Base-by-base conservation (phyloP, 2,113 vertebrate species). In the Passer montanus region DNA sequence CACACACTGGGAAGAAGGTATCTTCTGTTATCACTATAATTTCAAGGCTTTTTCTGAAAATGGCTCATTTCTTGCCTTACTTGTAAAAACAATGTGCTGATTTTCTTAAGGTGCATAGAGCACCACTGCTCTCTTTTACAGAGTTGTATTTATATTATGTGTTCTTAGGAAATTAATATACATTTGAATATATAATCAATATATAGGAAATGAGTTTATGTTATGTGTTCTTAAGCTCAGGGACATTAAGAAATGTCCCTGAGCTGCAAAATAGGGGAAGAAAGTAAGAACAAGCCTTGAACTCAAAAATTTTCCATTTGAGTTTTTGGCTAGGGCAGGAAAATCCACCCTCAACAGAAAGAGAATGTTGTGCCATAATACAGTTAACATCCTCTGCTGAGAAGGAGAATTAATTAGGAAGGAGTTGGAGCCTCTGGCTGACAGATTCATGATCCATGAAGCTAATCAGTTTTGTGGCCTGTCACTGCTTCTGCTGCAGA, bases 371-470 rank as follows among this genome's bases (percentile, higher is more conserved):
- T 49, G 58, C 28, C n/a, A 39, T 27, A 50, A 58, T 27, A 22
- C 24, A 78, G 52, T 95, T 81, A 94, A 76, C 41, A 46, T 43
- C 21, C 49, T 93, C 64, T 89, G 7, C 49, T n/a, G 84, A 84
- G 81, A 62, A 81, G 49, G 62, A 79, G 66, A 84, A 87, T 95
- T 89, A 96, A 94, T 95, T 96, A 96, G 82, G 75, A 89, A 89
- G 81, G 69, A 94, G 85, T 39, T 87, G 87, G 75, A 93, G 84
- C 60, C 58, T 84, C 74, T 93, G 78, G 62, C 73, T 95, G 89
- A 31, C 78, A 87, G 89, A 84, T 83, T 88, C 43, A 52, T 77
- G 93, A 86, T 82, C 89, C 89, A 44, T 91, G 84, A 78, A 91
- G 84, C 56, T 69, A 26, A 86, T 79, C 68, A 73, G 70, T 93